Conservation (phyloP, 2,113 vertebrate species). For the Bungarus multicinctus region DNA sequence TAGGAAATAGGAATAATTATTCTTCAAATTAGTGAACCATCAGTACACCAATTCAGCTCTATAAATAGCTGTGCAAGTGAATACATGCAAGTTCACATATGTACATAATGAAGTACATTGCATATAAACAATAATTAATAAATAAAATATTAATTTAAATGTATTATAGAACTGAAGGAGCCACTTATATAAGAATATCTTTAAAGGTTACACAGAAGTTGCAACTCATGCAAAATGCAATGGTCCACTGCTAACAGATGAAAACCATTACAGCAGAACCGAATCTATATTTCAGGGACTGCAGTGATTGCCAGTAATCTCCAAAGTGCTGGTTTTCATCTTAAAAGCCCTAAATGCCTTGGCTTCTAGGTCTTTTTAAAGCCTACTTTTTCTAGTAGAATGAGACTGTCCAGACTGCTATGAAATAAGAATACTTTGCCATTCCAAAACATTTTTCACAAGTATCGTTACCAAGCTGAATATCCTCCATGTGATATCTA, state of each 20-base stretch:
- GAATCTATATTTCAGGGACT: neutral
- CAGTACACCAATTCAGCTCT: neutral
- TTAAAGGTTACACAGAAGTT: neutral
- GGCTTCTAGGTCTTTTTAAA: neutral
- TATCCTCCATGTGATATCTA: neutral
- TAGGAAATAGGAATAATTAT: neutral
- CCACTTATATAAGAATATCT: neutral
- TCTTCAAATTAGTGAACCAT: neutral
- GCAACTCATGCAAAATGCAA: neutral
- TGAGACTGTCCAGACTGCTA: neutral
- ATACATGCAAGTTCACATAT: neutral
- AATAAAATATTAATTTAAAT: neutral
- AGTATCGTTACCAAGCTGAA: neutral
- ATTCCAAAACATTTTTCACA: neutral
- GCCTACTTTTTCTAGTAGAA: neutral
- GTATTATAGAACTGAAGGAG: neutral
- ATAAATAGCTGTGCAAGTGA: neutral
- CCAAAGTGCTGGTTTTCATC: neutral
- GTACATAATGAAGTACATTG: neutral
- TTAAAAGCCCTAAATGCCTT: neutral
- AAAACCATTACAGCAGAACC: neutral
- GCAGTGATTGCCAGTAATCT: neutral
- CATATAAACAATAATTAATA: neutral
- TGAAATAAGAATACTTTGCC: neutral
- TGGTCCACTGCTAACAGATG: neutral